phyloP scores from a whole-genome alignment of 2,113 vertebrate species.

The Psophia crepitans region DNA sequence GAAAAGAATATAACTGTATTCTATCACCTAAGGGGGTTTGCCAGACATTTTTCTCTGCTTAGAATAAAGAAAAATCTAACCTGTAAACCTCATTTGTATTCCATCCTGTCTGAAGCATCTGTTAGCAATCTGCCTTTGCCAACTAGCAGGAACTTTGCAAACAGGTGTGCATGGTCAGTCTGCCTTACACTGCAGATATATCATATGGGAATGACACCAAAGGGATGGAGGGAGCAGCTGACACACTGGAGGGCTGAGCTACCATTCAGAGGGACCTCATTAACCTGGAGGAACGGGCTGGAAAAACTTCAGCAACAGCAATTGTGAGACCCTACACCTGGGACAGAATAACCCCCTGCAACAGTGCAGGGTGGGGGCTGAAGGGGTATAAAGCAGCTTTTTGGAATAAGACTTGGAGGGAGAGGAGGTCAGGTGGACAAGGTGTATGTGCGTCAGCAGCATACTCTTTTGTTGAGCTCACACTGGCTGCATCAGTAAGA shows the following conservation, averaged over 20 bases:
- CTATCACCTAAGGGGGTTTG: background rate
- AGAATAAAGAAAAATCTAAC: background rate
- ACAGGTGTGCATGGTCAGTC: background rate
- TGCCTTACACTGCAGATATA: background rate
- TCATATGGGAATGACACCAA: background rate
- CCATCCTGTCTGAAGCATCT: background rate
- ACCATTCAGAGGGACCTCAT: background rate
- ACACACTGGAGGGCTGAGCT: background rate
- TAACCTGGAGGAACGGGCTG: background rate
- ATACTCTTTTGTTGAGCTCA: background rate
- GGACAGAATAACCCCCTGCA: background rate
- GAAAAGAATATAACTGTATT: background rate
- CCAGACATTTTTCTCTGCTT: background rate
- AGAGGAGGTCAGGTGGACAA: background rate
- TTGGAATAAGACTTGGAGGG: background rate
- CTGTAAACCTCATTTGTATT: background rate
- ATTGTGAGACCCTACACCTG: background rate
- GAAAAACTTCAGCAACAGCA: background rate
- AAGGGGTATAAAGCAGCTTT: background rate
- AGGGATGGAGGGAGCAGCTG: background rate
- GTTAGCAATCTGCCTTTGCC: background rate
- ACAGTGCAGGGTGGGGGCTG: no score
- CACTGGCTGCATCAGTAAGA: background rate
- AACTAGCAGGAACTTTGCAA: background rate
- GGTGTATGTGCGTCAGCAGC: background rate